Evolutionary conservation across 2,113 vertebrate species (phyloP).

Genomic region (Garra rufa): DNA sequence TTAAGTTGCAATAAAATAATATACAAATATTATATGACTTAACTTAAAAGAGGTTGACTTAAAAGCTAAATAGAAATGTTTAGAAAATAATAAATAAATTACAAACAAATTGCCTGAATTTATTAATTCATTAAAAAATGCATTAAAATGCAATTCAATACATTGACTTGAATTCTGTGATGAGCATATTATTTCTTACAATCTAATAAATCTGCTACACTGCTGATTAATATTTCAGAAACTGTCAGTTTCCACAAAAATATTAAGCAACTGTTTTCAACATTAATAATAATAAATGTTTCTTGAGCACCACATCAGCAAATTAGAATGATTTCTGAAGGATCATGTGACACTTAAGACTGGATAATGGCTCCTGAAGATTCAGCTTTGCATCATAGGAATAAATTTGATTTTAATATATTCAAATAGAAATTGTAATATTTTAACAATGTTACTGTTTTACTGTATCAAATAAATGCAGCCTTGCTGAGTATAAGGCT

Average conservation of each 20-base stretch:
- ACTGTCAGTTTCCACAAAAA: not conserved
- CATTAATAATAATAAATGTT: too few species aligned
- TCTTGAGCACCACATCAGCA: too few species aligned
- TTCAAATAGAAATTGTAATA: not conserved
- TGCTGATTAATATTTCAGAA: not conserved
- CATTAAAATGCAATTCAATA: not conserved
- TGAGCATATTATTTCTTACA: not conserved
- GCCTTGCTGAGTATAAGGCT: not conserved
- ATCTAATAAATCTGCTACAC: not conserved
- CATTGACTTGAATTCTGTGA: not conserved
- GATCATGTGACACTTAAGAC: too few species aligned
- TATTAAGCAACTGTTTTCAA: not conserved
- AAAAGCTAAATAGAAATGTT: not conserved
- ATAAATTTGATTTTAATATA: not conserved
- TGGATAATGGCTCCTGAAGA: too few species aligned
- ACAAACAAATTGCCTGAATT: too few species aligned
- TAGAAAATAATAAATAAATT: not conserved
- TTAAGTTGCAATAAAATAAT: not conserved
- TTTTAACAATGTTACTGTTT: too few species aligned
- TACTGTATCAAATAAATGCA: too few species aligned
- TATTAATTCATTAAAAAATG: too few species aligned
- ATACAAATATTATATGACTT: not conserved
- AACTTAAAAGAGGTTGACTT: too few species aligned
- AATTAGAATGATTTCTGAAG: too few species aligned
- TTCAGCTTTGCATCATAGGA: not conserved